Percentiles rank a stretch among this genome's conserved stretches.
Conservation (phyloP, 1,140 invertebrate species). For the Melipona quadrifasciata region DNA sequence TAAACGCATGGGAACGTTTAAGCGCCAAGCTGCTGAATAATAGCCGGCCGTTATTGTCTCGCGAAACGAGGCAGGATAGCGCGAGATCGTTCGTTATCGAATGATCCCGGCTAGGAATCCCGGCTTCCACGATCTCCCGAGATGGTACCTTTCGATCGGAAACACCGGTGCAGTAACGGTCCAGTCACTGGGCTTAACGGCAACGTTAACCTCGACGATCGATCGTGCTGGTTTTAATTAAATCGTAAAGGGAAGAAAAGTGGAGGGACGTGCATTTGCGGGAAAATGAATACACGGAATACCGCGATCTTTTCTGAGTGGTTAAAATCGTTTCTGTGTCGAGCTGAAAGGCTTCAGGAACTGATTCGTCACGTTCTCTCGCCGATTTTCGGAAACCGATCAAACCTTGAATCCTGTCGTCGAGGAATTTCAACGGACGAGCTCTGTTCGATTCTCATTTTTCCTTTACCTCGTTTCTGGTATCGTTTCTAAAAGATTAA, state of each 20-base stretch:
- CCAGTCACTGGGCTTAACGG: background rate
- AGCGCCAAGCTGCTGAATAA: background rate
- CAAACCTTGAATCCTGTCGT: background rate
- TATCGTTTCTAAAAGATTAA: too few relatives aligned
- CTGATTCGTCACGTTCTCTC: background rate
- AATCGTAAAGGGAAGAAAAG: background rate
- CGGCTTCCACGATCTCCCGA: background rate
- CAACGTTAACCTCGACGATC: slow-evolving; percentile 1
- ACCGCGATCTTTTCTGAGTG: background rate
- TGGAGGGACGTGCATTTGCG: background rate
- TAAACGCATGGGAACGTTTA: slow-evolving; percentile 21
- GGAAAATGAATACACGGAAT: background rate
- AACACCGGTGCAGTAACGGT: background rate
- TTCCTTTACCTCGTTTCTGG: too few relatives aligned
- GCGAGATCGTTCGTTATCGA: slow-evolving; percentile 12
- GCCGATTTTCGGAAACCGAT: background rate
- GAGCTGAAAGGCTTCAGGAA: background rate
- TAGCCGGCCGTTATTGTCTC: background rate
- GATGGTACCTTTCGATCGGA: background rate
- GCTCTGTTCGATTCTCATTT: too few relatives aligned
- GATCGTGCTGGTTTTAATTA: background rate
- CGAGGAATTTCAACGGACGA: too few relatives aligned
- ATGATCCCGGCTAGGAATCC: background rate
- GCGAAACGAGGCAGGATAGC: background rate
- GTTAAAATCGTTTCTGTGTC: background rate